Evolutionary conservation across 2,797 vertebrate species (phyloP).

Genomic region (Echiichthys vipera): DNA sequence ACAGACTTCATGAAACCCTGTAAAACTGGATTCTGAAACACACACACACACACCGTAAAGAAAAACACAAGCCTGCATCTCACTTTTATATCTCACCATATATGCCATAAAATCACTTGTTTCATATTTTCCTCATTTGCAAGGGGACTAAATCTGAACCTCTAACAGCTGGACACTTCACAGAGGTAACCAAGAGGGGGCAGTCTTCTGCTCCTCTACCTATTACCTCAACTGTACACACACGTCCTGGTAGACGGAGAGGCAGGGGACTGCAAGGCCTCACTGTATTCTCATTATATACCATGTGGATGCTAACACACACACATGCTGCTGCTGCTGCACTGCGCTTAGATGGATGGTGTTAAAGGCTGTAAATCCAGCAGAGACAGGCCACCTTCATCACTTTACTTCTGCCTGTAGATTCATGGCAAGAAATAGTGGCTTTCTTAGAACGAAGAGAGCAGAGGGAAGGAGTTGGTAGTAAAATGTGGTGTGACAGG

Average conservation of each 20-base stretch:
- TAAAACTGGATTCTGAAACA: too few relatives aligned
- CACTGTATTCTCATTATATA: conserved; percentile 7
- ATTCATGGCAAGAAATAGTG: background rate
- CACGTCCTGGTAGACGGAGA: background rate
- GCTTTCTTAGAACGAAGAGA: background rate
- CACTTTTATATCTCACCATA: background rate
- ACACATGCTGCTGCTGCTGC: conserved; percentile 21
- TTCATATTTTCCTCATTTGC: conserved; percentile 33
- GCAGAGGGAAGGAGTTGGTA: background rate
- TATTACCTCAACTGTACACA: conserved; percentile 24
- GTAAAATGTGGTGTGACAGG: background rate
- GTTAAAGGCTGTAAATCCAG: background rate
- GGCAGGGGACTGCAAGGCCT: conserved; percentile 20
- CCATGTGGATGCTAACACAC: conserved; percentile 9
- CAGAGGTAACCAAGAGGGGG: conserved; percentile 77
- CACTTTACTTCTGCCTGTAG: background rate
- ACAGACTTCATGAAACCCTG: conserved; percentile 10
- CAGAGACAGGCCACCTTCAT: background rate
- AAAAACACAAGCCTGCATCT: background rate
- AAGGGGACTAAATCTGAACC: conserved; percentile 24
- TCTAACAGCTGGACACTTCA: conserved; percentile 33
- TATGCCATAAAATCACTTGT: background rate
- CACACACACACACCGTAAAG: background rate
- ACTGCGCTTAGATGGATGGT: background rate
- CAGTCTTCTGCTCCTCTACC: conserved; percentile 73